Conservation (phyloP, 2,888 invertebrate genomes). For the Acrobeloides nanus region DNA sequence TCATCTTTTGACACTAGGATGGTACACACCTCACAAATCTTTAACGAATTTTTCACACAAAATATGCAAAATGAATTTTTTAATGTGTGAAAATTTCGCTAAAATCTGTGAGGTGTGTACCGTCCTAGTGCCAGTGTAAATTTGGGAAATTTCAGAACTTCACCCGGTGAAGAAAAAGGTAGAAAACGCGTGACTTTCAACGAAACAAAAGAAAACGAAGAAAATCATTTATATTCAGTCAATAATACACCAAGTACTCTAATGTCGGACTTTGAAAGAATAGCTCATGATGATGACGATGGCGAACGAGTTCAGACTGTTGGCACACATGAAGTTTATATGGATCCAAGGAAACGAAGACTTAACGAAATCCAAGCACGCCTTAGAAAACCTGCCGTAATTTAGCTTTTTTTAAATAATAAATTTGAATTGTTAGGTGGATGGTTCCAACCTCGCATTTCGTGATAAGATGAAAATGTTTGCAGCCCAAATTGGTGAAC, state of each 20-base stretch:
- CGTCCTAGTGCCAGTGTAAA: too few species aligned
- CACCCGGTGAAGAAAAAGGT: constrained; percentile 22
- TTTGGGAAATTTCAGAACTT: too few species aligned
- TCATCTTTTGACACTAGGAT: constrained; percentile 1
- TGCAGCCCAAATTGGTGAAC: constrained; percentile 84
- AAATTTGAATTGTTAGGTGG: constrained; percentile 17
- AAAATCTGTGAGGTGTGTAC: too few species aligned
- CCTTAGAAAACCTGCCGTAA: constrained; percentile 20
- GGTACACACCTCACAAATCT: too few species aligned
- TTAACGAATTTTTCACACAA: too few species aligned
- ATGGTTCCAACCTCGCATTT: constrained; percentile 78
- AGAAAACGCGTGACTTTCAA: constrained; percentile 37
- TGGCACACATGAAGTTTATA: constrained; percentile 94
- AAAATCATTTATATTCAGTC: too few species aligned
- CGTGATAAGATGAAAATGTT: constrained; percentile 99
- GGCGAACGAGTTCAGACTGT: constrained; percentile 63
- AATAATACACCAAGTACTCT: neutral
- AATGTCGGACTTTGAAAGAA: neutral
- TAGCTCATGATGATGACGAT: constrained; percentile 11
- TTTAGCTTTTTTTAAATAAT: too few species aligned
- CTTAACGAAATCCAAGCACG: constrained; percentile 40
- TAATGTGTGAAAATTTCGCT: too few species aligned
- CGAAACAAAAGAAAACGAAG: too few species aligned
- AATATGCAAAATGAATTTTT: constrained; percentile 20
- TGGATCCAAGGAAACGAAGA: constrained; percentile 62